A percentile compares a stretch with the other conserved stretches of the same genome.
Conservation (phyloP, 2,113 vertebrate species). For the Phodopus roborovskii region DNA sequence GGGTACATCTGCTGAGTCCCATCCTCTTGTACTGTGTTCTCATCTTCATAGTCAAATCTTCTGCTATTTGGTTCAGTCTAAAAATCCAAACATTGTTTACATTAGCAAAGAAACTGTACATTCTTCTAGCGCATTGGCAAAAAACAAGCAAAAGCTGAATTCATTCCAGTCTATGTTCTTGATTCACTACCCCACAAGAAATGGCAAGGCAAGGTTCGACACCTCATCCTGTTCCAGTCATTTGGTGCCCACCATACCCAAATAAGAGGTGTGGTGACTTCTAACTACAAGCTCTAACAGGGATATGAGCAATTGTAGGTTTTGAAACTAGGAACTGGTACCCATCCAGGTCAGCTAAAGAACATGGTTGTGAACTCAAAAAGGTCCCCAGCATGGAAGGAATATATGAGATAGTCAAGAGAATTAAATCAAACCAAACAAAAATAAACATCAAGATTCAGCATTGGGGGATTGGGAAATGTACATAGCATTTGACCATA, state of each 20-base stretch:
- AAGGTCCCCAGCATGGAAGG: neutral
- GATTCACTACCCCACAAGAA: neutral
- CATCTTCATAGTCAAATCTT: conserved; percentile 78
- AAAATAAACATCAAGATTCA: conserved; percentile 30
- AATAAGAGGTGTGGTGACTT: neutral
- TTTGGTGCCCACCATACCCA: neutral
- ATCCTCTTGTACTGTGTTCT: conserved; percentile 78
- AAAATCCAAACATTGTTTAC: conserved; percentile 76
- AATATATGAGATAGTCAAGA: neutral
- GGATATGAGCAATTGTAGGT: neutral
- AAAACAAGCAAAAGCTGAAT: conserved; percentile 20
- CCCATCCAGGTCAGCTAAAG: neutral
- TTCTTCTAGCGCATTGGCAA: conserved; percentile 18
- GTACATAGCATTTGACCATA: neutral
- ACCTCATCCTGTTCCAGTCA: neutral
- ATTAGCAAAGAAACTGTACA: conserved; percentile 63
- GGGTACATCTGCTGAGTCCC: conserved; percentile 80
- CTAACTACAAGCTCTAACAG: neutral
- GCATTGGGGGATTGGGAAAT: neutral
- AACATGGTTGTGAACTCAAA: conserved; percentile 1
- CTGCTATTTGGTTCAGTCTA: conserved; percentile 84
- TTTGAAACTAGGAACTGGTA: conserved; percentile 35
- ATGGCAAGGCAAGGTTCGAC: neutral
- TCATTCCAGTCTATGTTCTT: neutral
- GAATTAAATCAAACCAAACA: neutral